Conservation (phyloP, 2,113 vertebrate species). For the Lucifuga dentata region DNA sequence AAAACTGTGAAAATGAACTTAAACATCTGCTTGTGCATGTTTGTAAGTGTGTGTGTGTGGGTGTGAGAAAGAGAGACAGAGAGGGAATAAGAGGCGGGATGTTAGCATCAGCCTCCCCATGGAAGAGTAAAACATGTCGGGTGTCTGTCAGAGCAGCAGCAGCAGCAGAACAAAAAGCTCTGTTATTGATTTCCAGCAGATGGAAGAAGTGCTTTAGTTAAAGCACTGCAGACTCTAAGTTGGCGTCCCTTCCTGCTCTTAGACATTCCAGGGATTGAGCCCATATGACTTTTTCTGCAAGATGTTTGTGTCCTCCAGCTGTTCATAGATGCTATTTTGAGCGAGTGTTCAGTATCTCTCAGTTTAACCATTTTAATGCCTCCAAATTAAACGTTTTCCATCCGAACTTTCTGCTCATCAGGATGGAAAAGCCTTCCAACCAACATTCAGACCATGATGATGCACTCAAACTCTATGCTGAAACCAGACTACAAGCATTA, state of each 20-base stretch:
- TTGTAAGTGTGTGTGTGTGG: neutral
- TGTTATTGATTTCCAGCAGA: conserved; percentile 63
- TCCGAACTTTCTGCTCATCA: no score
- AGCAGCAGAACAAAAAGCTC: conserved; percentile 45
- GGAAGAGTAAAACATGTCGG: conserved; percentile 41
- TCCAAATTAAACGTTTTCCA: neutral
- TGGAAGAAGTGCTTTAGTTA: conserved; percentile 53
- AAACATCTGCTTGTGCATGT: neutral
- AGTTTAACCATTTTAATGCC: neutral
- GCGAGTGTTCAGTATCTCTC: no score
- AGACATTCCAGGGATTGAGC: conserved; percentile 6
- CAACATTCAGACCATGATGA: no score
- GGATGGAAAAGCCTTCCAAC: no score
- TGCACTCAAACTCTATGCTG: no score
- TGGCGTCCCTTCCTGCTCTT: conserved; percentile 17
- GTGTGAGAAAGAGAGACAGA: no score
- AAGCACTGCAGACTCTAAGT: conserved; percentile 42
- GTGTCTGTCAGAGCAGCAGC: neutral
- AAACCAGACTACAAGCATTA: no score
- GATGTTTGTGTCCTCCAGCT: neutral
- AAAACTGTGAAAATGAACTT: no score
- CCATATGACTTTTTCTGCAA: conserved; percentile 2
- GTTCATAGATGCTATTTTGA: no score
- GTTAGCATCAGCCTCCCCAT: conserved; percentile 17
- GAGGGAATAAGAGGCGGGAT: neutral